Conservation (phyloP, 2,797 vertebrate genomes). For the Lacerta bilineata region DNA sequence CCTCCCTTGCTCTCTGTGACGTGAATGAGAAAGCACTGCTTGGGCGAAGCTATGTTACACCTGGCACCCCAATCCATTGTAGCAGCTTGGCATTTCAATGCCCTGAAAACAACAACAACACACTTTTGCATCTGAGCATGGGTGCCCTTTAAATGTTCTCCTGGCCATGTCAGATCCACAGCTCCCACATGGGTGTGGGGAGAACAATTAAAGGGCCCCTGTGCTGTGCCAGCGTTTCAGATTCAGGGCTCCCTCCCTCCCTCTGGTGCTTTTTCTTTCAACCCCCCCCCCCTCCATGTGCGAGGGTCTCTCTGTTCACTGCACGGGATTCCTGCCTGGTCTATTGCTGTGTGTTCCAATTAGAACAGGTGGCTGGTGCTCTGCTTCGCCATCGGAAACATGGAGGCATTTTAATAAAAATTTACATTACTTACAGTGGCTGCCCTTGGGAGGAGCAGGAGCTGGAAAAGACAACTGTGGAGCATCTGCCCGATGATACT, state of each 20-base stretch:
- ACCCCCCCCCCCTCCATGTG: not conserved
- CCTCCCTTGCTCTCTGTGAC: not conserved
- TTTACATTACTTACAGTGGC: not conserved
- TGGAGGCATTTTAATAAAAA: constrained; percentile 22
- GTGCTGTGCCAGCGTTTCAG: not conserved
- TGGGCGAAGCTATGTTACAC: not conserved
- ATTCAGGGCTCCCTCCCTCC: not conserved
- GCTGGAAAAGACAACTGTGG: not conserved
- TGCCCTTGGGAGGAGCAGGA: not conserved
- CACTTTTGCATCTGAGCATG: not conserved
- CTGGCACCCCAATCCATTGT: not conserved
- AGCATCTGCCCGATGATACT: constrained; percentile 1
- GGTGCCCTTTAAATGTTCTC: not conserved
- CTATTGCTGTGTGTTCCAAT: not conserved
- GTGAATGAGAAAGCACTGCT: not conserved
- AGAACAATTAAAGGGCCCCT: not conserved
- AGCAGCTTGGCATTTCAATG: constrained; percentile 17
- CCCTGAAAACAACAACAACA: not conserved
- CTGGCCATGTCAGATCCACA: not conserved
- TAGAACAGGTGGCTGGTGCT: not conserved
- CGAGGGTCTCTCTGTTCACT: not conserved
- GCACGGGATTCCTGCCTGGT: constrained; percentile 15
- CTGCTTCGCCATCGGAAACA: not conserved
- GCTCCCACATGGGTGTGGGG: not conserved
- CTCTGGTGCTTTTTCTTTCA: not conserved